Evolutionary conservation across 1,140 invertebrate genomes (phyloP).

Genomic region (Ips nitidus): DNA sequence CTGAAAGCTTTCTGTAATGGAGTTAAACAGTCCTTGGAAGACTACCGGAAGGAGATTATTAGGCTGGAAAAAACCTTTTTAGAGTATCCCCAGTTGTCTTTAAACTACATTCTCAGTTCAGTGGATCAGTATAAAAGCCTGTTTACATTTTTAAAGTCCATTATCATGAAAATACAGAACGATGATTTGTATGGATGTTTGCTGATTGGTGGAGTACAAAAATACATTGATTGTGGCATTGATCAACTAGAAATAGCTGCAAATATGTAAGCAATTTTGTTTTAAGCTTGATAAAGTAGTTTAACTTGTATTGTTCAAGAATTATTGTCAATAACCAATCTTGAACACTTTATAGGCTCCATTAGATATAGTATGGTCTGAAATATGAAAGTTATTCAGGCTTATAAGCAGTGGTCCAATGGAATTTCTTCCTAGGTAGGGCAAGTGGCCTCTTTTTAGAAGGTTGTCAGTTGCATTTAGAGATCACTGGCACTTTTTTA

Average conservation of each 20-base stretch:
- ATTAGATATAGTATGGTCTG: too few species aligned
- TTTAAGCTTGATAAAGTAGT: not conserved
- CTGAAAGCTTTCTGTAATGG: conserved; percentile 63
- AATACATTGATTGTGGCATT: conserved; percentile 59
- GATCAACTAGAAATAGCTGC: conserved; percentile 55
- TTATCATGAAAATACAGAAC: conserved; percentile 57
- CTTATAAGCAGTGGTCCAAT: too few species aligned
- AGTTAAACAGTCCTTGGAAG: conserved; percentile 58
- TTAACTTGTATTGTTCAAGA: too few species aligned
- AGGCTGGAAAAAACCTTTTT: conserved; percentile 58
- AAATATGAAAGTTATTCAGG: too few species aligned
- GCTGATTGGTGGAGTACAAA: conserved; percentile 60
- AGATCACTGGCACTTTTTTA: too few species aligned
- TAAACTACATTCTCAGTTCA: conserved; percentile 56
- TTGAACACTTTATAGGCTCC: not conserved
- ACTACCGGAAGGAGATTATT: conserved; percentile 59
- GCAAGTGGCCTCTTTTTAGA: too few species aligned
- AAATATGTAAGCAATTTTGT: conserved; percentile 52
- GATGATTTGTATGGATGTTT: conserved; percentile 62
- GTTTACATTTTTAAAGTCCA: conserved; percentile 57
- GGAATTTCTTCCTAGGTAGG: too few species aligned
- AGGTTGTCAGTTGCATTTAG: too few species aligned
- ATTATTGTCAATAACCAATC: not conserved
- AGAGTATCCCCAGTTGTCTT: conserved; percentile 56
- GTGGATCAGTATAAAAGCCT: conserved; percentile 58